A percentile compares a stretch with the other conserved stretches of the same genome.
Evolutionary conservation across 2,113 vertebrate genomes (phyloP).

Genomic region (Pagrus major): DNA sequence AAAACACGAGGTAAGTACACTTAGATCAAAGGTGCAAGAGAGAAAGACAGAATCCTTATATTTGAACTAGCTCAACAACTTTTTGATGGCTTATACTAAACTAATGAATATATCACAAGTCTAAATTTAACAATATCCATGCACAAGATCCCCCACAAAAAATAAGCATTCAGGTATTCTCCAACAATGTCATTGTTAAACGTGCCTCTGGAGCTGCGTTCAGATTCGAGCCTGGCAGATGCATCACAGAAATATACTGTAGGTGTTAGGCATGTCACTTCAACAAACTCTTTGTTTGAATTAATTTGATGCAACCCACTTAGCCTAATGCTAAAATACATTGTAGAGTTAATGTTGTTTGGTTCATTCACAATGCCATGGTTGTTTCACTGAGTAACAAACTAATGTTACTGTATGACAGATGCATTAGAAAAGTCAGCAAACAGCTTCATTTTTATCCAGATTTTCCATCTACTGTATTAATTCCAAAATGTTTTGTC

Average conservation of each 20-base stretch:
- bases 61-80: background rate
- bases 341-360: background rate
- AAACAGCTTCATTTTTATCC: background rate
- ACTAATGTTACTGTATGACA: background rate
- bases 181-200: background rate
- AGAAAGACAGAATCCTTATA: background rate
- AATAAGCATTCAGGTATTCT: background rate
- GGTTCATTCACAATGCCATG: too few species aligned
- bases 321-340: background rate
- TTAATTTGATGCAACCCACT: background rate
- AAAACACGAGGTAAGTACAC: slow-evolving; percentile 60
- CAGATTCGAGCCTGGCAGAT: background rate
- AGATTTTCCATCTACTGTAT: background rate
- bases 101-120: background rate
- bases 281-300: background rate
- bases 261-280: too few species aligned
- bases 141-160: background rate
- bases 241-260: background rate
- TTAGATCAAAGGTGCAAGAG: slow-evolving; percentile 29
- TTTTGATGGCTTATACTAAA: slow-evolving; percentile 2
- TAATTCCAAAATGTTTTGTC: background rate
- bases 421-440: too few species aligned
- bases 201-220: background rate
- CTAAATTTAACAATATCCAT: background rate
- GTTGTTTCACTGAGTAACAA: background rate